These are phyloP conservation scores for Pipistrellus kuhlii DNA, from an alignment of 2,797 vertebrate genomes.

Conservation along the genomic window DNA sequence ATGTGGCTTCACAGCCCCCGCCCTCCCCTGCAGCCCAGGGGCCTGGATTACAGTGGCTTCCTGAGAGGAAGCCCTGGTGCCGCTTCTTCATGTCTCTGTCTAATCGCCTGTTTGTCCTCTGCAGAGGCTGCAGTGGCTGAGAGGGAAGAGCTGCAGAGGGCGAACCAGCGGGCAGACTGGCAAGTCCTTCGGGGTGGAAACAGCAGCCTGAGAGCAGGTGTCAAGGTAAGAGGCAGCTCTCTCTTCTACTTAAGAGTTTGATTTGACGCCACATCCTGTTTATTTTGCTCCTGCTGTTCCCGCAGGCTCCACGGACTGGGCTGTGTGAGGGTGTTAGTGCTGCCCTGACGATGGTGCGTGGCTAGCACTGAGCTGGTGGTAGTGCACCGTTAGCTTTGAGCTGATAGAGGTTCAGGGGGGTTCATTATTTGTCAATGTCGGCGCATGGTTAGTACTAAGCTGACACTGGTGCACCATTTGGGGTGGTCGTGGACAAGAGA, in stretches of 20 bases:
- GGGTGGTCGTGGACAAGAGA: background rate
- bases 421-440: rapidly evolving
- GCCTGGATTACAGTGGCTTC: background rate
- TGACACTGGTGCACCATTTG: background rate
- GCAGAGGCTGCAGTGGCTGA: background rate
- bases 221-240: slow-evolving; percentile 20
- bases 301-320: rapidly evolving
- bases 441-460: background rate
- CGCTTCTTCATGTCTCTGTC: rapidly evolving
- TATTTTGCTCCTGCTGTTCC: too few species aligned
- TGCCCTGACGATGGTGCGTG: rapidly evolving
- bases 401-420: rapidly evolving
- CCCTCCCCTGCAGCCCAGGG: background rate
- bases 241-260: background rate
- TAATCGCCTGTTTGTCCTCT: background rate
- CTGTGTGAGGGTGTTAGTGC: too few species aligned
- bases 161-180: background rate
- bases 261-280: rapidly evolving
- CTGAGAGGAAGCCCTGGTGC: too few species aligned
- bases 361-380: background rate
- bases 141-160: background rate
- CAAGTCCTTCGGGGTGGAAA: background rate
- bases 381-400: rapidly evolving
- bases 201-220: rapidly evolving
- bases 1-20: too few species aligned